Evolutionary conservation across 2,797 vertebrate species (phyloP), one percentile per base, ranked within the genome.

Genomic region (Lindbergichthys nudifrons): DNA sequence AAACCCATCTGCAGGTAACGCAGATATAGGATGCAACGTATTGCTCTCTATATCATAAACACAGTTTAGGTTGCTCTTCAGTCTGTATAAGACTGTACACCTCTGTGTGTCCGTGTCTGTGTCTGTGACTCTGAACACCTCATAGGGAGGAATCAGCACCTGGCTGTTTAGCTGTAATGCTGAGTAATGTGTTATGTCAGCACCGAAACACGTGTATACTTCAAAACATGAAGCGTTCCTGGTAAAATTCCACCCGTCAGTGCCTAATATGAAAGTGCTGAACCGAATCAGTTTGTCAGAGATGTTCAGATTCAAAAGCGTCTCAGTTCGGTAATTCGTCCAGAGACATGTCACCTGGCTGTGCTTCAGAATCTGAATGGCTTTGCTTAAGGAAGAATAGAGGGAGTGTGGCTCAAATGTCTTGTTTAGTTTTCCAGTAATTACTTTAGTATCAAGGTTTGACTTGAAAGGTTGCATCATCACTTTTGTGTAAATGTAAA

Each of bases 131-230:
- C 42, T 85, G 67, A 87, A 88, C 0, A 80, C 71, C 57, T 91
- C 88, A 45, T 82, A 87, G 0, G 88, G 80, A 42, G 89, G 88
- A 81, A 91, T 87, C 9, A 86, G 65, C 21, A 86, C 80, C 74
- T 89, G 83, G 10, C 30, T 61, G 2, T n/a, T 56, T 16, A 9
- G 15, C 41, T 72, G 61, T 26, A 78, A 16, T 4, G 70, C 64
- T 10, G 89, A 88, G 39, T 88, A 88, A 36, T 58, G 21, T 3
- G 77, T 79, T 19, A 88, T 0, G 2, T 91, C 64, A 15, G 83
- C 79, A 26, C 87, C 82, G 15, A 89, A 91, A 72, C 83, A 91
- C 0, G 82, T 85, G 56, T 75, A 8, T 0, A 85, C 42, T 19
- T 84, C 47, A 5, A 88, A 87, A 79, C 88, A 84, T 5, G 59